Evolutionary conservation across 2,113 vertebrate genomes (phyloP).

Genomic region (Hyperoodon ampullatus): DNA sequence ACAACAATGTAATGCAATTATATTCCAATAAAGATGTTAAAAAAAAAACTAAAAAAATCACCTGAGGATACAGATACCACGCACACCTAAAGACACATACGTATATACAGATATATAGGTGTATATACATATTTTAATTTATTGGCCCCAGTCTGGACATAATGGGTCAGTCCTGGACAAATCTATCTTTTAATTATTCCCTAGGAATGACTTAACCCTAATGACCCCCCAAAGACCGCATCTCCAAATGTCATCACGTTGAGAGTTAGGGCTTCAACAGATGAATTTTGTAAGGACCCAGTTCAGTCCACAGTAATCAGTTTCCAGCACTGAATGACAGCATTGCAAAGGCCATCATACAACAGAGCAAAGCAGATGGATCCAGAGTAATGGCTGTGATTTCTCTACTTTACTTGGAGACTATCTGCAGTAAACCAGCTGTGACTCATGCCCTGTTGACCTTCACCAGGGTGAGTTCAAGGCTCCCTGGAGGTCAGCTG

Average conservation of each 20-base stretch:
- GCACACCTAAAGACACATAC: not conserved
- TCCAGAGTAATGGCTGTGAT: not conserved
- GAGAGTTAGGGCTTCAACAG: not conserved
- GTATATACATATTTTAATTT: not conserved
- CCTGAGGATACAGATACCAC: not conserved
- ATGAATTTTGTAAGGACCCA: not conserved
- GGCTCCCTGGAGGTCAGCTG: no score
- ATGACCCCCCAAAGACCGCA: not conserved
- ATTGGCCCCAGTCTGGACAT: not conserved
- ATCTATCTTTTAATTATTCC: not conserved
- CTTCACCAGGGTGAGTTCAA: not conserved
- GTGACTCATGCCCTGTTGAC: not conserved
- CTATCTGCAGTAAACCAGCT: not conserved
- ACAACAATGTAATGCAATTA: no score
- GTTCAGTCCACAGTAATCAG: not conserved
- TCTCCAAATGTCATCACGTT: not conserved
- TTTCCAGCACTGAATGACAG: not conserved
- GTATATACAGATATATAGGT: no score
- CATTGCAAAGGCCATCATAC: not conserved
- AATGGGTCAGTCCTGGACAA: not conserved
- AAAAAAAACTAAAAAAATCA: not conserved
- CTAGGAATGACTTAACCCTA: not conserved
- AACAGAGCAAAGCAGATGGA: not conserved
- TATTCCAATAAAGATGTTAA: no score
- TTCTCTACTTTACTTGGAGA: no score